Evolutionary conservation across 2,113 vertebrate species (phyloP).

Genomic region (Nicator chloris): DNA sequence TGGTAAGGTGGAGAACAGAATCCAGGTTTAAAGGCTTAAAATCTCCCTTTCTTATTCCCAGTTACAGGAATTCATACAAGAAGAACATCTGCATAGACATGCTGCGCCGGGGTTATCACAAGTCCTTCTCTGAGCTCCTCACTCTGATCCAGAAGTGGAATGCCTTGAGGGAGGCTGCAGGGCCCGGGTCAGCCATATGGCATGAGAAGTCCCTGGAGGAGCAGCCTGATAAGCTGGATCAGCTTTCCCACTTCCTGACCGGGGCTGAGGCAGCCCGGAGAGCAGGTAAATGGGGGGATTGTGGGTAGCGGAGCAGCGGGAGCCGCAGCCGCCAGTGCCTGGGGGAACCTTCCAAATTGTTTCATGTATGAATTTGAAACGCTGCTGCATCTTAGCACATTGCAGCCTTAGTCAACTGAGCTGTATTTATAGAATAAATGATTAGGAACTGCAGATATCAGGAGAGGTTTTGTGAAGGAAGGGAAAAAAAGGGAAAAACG

Average conservation of each 20-base stretch:
- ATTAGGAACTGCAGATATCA: background rate
- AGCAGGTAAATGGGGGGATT: slow-evolving; percentile 75
- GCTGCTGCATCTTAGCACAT: slow-evolving; percentile 48
- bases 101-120: slow-evolving; percentile 81
- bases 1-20: background rate
- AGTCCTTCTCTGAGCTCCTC: slow-evolving; percentile 81
- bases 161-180: slow-evolving; percentile 82
- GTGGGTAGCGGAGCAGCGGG: slow-evolving; percentile 57
- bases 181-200: slow-evolving; percentile 91
- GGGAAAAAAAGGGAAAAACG: background rate
- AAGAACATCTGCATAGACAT: slow-evolving; percentile 87
- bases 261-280: slow-evolving; percentile 75
- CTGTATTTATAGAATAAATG: slow-evolving; percentile 32
- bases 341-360: slow-evolving; percentile 60
- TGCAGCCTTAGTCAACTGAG: slow-evolving; percentile 51
- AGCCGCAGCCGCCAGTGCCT: slow-evolving; percentile 55
- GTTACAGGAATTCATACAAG: slow-evolving; percentile 83
- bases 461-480: background rate
- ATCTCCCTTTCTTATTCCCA: slow-evolving; percentile 59
- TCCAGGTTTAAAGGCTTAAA: slow-evolving; percentile 34
- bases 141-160: slow-evolving; percentile 82
- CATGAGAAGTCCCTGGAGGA: slow-evolving; percentile 81
- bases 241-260: slow-evolving; percentile 86
- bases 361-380: slow-evolving; percentile 62
- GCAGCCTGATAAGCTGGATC: slow-evolving; percentile 85